Evolutionary conservation across 30 jellyfish, hydroid and myxozoan species (phyloP).

Genomic region (Morbakka virulenta): DNA sequence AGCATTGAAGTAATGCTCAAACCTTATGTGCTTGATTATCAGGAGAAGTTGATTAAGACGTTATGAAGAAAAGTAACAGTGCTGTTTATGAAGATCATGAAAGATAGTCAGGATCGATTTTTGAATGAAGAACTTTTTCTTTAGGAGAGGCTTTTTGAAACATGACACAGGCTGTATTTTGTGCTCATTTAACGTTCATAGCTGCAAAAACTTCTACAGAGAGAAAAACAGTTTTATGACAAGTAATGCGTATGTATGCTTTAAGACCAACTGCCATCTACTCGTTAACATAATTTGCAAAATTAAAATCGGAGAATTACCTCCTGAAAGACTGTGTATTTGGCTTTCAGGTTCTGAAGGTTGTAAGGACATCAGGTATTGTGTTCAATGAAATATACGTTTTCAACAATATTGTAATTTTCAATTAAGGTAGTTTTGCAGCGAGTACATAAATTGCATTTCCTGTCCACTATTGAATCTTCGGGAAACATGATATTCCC

Average conservation of each 20-base stretch:
- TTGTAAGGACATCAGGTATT: constrained; percentile 5
- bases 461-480: constrained; percentile 14
- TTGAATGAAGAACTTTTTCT: too few species aligned
- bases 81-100: too few species aligned
- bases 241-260: background rate
- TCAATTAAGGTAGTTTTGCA: constrained; percentile 22
- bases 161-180: too few species aligned
- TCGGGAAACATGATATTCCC: too few species aligned
- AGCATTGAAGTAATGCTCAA: too few species aligned
- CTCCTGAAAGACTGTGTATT: background rate
- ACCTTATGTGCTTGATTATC: too few species aligned
- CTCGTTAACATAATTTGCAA: background rate
- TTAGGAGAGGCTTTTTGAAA: too few species aligned
- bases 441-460: too few species aligned
- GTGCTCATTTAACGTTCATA: too few species aligned
- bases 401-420: constrained; percentile 25
- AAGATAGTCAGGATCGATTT: too few species aligned
- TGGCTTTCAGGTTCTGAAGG: constrained; percentile 8
- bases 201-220: background rate
- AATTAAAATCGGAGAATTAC: background rate
- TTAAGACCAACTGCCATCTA: background rate
- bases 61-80: too few species aligned
- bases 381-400: constrained; percentile 7
- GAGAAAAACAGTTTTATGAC: background rate
- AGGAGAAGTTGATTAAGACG: too few species aligned